Conservation (phyloP, 2,797 vertebrate species). For the Poeciliopsis turneri region DNA sequence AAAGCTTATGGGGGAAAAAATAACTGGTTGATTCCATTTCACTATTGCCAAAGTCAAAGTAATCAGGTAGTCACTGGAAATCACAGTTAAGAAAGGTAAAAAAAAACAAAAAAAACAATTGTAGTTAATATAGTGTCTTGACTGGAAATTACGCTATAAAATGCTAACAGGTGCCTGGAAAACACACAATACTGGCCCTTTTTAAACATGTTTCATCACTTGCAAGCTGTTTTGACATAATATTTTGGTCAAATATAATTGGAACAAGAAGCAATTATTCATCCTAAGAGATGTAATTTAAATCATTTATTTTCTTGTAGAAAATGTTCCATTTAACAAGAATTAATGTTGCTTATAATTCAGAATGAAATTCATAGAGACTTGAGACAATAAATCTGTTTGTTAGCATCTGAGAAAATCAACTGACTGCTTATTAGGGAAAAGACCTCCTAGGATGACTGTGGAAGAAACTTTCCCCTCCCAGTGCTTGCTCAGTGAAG, state of each 20-base stretch:
- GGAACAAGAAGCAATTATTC: background rate
- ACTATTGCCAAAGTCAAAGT: background rate
- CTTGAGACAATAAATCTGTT: conserved; percentile 5
- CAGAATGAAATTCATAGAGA: conserved; percentile 1
- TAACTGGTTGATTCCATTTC: too few relatives aligned
- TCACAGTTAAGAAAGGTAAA: background rate
- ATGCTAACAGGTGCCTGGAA: too few relatives aligned
- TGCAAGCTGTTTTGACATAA: background rate
- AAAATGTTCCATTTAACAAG: background rate
- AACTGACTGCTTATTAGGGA: conserved; percentile 11
- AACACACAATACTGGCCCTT: too few relatives aligned
- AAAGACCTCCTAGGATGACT: conserved; percentile 21
- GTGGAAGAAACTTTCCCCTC: conserved; percentile 9
- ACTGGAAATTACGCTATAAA: too few relatives aligned
- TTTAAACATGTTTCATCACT: background rate
- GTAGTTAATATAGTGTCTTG: too few relatives aligned
- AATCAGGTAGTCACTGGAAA: background rate
- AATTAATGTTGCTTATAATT: background rate
- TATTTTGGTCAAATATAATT: background rate
- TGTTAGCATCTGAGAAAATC: conserved; percentile 2
- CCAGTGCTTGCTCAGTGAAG: conserved; percentile 36
- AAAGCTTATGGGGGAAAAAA: too few relatives aligned
- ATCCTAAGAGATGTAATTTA: background rate
- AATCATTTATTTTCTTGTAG: background rate
- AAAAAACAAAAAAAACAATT: background rate